A percentile compares a stretch with the other conserved stretches of the same genome.
Conservation (phyloP, 1,140 invertebrate genomes). For the Zelostemma sp. region DNA sequence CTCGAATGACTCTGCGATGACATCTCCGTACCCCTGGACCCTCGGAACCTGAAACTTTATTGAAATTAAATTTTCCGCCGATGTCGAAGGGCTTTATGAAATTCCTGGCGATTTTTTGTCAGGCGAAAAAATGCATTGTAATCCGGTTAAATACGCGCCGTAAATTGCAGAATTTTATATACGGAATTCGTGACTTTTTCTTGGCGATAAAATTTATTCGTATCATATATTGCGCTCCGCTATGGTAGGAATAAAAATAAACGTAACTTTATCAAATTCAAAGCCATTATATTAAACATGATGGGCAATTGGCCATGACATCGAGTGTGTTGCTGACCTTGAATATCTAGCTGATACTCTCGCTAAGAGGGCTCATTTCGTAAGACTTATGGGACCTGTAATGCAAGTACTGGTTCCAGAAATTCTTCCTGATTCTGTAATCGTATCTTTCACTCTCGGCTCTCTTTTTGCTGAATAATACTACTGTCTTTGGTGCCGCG, state of each 20-base stretch:
- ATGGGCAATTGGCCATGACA: not conserved
- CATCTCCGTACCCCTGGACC: too few species aligned
- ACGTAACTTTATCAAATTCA: not conserved
- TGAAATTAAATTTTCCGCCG: too few species aligned
- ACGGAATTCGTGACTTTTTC: too few species aligned
- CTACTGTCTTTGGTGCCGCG: not conserved
- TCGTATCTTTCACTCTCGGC: not conserved
- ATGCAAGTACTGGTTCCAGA: slow-evolving; percentile 3
- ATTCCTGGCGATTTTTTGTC: not conserved
- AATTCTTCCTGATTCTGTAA: not conserved
- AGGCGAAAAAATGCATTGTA: not conserved
- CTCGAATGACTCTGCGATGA: too few species aligned
- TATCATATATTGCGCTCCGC: not conserved
- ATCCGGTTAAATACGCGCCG: not conserved
- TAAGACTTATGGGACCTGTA: not conserved
- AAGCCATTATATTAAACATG: not conserved
- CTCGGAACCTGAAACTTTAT: too few species aligned
- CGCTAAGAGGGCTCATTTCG: not conserved
- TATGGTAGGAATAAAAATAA: not conserved
- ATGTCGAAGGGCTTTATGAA: too few species aligned
- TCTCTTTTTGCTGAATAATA: not conserved
- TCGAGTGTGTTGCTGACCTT: not conserved
- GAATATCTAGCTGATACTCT: not conserved
- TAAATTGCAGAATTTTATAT: too few species aligned
- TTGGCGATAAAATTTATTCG: too few species aligned